Base-by-base conservation (phyloP, 2,888 invertebrate species). In the Drosophila subquinaria region DNA sequence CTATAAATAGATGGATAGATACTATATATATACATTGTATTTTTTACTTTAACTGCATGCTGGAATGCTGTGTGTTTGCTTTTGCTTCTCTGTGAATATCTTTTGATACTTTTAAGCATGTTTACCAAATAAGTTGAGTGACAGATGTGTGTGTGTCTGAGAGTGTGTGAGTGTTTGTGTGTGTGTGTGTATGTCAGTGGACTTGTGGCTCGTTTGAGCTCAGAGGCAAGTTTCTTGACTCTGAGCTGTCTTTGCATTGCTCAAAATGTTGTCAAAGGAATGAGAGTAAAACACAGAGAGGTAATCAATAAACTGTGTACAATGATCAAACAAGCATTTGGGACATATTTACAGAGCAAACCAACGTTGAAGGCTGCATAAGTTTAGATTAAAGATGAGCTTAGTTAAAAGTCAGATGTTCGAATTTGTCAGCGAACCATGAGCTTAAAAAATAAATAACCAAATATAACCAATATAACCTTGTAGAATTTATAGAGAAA, bases 21-120 rank as follows among this genome's bases (percentile, higher is more conserved):
- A 23, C 23, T 4, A 4, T 23, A 23, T 38, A 48, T 8, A 42
- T 40, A 55, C 20, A 15, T n/a, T 40, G 56, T 52, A 52, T 20
- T 35, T 11, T 8, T 42, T 55, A 27, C 23, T 10, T 40, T 57
- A 60, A 62, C 43, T 76, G 76, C 76, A 76, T 79, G 76, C 69
- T 63, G 73, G 73, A 48, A 57, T 73, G 75, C 40, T 52, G 45
- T 72, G 55, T 60, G 59, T 76, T 69, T 79, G 79, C 75, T 70
- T 65, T 65, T 65, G 65, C 52, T 38, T 79, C 53, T 59, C 17
- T 42, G 69, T 48, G 36, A 74, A 60, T 50, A 35, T 56, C 35
- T 64, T 53, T 75, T 61, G 38, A 57, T 65, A 57, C 52, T 55
- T 40, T 38, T 36, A 8, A 36, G 79, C 73, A 76, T 73, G 70